A percentile compares a stretch with the other conserved stretches of the same genome.
phyloP scores from a whole-genome alignment of 2,113 vertebrate genomes.

The Lipotes vexillifer region DNA sequence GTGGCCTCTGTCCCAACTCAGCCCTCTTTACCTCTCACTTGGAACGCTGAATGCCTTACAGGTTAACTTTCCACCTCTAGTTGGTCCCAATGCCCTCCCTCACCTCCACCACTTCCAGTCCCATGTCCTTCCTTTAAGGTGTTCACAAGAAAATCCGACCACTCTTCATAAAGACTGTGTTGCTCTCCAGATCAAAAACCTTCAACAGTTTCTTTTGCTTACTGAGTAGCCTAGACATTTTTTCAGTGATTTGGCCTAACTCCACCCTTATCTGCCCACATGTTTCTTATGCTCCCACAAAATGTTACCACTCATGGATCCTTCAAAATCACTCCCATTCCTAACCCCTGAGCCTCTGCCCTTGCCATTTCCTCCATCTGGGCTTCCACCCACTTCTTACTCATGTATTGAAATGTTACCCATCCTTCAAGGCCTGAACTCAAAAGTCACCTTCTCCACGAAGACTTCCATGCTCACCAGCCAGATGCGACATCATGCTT shows the following conservation, averaged over 20 bases:
- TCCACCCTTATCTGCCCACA: not conserved
- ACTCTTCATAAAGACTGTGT: not conserved
- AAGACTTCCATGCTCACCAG: not conserved
- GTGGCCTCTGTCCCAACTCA: not conserved
- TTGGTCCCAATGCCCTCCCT: not conserved
- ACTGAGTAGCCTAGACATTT: not conserved
- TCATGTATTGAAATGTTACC: not conserved
- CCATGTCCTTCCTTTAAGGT: not conserved
- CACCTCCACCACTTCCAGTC: not conserved
- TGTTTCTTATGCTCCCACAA: not conserved
- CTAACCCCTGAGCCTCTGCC: not conserved
- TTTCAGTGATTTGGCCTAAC: not conserved
- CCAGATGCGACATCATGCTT: not conserved
- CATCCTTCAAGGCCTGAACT: not conserved
- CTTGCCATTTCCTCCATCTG: not conserved
- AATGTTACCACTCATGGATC: not conserved
- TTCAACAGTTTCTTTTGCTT: not conserved
- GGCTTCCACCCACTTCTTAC: not conserved
- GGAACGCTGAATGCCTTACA: not conserved
- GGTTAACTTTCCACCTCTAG: not conserved
- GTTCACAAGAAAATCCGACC: not conserved
- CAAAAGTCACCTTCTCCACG: not conserved
- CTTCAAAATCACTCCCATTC: not conserved
- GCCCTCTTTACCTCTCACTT: not conserved
- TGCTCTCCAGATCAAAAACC: not conserved